Evolutionary conservation across 2,888 invertebrate genomes (phyloP), one percentile per base, ranked within the genome.

Genomic region (Agrilus biguttatus): DNA sequence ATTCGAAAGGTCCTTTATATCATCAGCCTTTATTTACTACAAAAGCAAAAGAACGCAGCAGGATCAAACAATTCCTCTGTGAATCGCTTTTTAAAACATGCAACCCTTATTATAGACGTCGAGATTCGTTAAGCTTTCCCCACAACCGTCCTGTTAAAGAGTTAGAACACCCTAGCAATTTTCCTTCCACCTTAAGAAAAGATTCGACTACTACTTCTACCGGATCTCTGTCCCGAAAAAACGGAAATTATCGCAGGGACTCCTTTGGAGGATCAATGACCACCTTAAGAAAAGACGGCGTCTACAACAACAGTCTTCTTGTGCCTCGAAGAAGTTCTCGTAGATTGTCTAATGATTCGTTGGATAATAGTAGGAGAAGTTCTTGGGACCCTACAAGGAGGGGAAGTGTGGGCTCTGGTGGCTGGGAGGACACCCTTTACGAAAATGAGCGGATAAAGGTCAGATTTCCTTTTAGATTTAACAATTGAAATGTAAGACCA

Each of bases 381-480:
- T 76, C 77, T 39, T 83, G 80, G 81, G 83, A 83, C 53, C 70
- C 75, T 2, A 75, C 74, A 42, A 70, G 79, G 48, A 69, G 79
- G 47, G 75, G 76, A 12, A 75, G 75, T 52, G 75, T 77, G n/a
- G 71, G 76, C 14, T 65, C 72, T 56, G 67, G 68, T 45, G 68
- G 74, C 55, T 72, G 70, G 67, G 74, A 75, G 46, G 74, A 74
- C 58, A 70, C 73, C 2, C 71, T 73, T 51, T 73, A 71, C 69
- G 79, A 80, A 55, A 78, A 78, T 51, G 77, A 76, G 47, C 60
- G 59, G 49, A 28, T 28, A 2, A 55, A 67, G 52, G 56, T 56
- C 50, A 40, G 40, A 35, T 23, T 43, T 43, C 8, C 19, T 37
- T 36, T 36, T 28, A 28, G 1, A 28, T 28, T 28, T 28, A 28